A percentile compares a stretch with the other conserved stretches of the same genome.
These are phyloP conservation scores for Podabrus alpinus DNA, from an alignment of 2,888 invertebrate species.

Conservation along the genomic window DNA sequence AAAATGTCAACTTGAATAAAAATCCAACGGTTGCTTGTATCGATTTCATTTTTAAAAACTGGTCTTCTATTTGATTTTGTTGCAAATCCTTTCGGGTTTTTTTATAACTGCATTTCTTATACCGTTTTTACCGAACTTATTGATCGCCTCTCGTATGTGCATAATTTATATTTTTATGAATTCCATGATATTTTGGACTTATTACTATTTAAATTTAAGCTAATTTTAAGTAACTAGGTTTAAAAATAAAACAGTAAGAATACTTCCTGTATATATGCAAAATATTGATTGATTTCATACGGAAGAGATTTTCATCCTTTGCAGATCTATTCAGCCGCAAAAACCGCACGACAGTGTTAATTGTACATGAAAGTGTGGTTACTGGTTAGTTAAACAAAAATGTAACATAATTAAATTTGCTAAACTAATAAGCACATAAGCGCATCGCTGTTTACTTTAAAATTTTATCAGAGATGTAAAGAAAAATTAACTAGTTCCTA, in stretches of 20 bases:
- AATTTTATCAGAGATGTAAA: background rate
- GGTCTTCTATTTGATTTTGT: too few species aligned
- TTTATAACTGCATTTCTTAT: too few species aligned
- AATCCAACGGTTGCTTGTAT: too few species aligned
- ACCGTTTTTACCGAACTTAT: too few species aligned
- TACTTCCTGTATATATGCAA: background rate
- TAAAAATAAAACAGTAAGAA: background rate
- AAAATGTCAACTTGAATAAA: too few species aligned
- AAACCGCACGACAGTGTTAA: background rate
- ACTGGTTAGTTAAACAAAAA: background rate
- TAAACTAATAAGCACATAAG: background rate
- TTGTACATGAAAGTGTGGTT: background rate
- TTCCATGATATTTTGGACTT: too few species aligned
- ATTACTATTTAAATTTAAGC: too few species aligned
- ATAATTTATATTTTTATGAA: too few species aligned
- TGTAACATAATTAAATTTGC: background rate
- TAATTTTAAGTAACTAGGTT: background rate
- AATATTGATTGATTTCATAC: background rate
- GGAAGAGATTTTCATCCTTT: background rate
- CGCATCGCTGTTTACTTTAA: background rate
- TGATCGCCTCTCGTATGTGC: too few species aligned
- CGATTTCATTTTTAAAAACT: too few species aligned
- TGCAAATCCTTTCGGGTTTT: too few species aligned
- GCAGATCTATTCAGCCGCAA: background rate
- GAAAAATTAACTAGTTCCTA: background rate